A percentile compares a stretch with the other conserved stretches of the same genome.
Evolutionary conservation across 2,888 invertebrate species (phyloP).

Genomic region (Noctua janthina): DNA sequence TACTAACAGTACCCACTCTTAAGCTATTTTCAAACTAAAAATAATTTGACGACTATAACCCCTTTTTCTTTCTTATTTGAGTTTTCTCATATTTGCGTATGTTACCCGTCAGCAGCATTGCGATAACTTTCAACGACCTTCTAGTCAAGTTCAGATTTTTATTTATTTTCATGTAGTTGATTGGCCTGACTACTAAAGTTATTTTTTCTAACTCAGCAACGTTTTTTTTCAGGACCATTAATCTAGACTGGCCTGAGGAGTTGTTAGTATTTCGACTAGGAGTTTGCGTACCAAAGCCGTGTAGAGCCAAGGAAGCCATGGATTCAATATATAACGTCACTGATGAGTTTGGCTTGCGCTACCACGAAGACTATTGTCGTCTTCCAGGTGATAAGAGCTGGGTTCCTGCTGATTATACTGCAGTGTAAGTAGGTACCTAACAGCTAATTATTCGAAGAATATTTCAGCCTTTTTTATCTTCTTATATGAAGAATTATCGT

Average conservation of each 20-base stretch:
- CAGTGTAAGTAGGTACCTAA: conserved; percentile 16
- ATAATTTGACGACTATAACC: too few relatives aligned
- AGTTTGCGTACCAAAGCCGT: conserved; percentile 35
- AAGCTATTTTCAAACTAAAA: too few relatives aligned
- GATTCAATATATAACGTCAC: conserved; percentile 27
- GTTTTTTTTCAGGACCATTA: not conserved
- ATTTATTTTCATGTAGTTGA: too few relatives aligned
- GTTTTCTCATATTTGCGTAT: too few relatives aligned
- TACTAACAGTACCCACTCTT: too few relatives aligned
- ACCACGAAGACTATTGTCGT: conserved; percentile 31
- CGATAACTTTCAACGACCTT: too few relatives aligned
- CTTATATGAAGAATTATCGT: not conserved
- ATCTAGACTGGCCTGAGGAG: not conserved
- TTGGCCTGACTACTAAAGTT: too few relatives aligned
- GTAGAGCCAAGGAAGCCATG: conserved; percentile 26
- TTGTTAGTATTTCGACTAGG: conserved; percentile 4
- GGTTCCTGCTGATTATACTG: conserved; percentile 32
- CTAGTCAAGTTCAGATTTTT: too few relatives aligned
- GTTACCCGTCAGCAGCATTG: too few relatives aligned
- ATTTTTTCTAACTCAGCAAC: not conserved
- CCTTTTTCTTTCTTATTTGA: too few relatives aligned
- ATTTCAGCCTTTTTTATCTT: not conserved
- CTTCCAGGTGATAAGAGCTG: conserved; percentile 38
- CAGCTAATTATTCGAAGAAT: not conserved
- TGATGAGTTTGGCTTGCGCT: conserved; percentile 11